Percentiles rank a stretch among this genome's conserved stretches.
Conservation (phyloP, 2,113 vertebrate genomes). For the Plecotus auritus region DNA sequence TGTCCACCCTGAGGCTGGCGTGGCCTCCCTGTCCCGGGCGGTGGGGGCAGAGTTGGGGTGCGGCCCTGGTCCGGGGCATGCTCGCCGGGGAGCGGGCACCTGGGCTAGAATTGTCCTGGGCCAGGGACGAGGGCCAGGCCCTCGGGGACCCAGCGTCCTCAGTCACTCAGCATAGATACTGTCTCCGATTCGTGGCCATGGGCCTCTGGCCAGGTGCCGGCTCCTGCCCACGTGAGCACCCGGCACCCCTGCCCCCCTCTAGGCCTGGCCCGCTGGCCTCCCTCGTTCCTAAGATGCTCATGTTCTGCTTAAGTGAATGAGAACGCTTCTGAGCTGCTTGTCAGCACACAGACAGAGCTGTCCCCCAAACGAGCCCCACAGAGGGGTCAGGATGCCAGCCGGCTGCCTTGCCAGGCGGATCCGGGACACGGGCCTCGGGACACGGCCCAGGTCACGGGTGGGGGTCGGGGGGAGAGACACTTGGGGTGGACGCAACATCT, state of each 20-base stretch:
- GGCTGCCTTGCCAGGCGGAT: neutral
- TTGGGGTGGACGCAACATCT: neutral
- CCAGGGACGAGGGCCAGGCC: too few species aligned
- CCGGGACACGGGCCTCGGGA: neutral
- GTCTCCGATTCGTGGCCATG: neutral
- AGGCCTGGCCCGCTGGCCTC: fast-evolving
- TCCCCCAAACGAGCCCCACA: fast-evolving
- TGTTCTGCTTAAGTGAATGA: neutral
- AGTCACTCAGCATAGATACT: fast-evolving
- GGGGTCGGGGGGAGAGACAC: neutral
- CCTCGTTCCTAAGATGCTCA: neutral
- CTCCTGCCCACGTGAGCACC: neutral
- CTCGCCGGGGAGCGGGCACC: fast-evolving
- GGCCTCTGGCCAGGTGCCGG: neutral
- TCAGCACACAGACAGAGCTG: too few species aligned
- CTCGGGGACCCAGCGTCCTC: fast-evolving
- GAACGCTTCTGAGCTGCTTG: neutral
- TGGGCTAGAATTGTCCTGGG: neutral
- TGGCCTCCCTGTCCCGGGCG: too few species aligned
- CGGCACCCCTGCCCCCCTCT: too few species aligned
- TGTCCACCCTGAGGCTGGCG: too few species aligned
- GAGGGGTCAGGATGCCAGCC: fast-evolving
- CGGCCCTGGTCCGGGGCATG: fast-evolving
- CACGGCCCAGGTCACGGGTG: neutral
- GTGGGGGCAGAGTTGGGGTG: too few species aligned